These are phyloP conservation scores for Istiophorus platypterus DNA, from an alignment of 2,113 vertebrate species.

Conservation along the genomic window DNA sequence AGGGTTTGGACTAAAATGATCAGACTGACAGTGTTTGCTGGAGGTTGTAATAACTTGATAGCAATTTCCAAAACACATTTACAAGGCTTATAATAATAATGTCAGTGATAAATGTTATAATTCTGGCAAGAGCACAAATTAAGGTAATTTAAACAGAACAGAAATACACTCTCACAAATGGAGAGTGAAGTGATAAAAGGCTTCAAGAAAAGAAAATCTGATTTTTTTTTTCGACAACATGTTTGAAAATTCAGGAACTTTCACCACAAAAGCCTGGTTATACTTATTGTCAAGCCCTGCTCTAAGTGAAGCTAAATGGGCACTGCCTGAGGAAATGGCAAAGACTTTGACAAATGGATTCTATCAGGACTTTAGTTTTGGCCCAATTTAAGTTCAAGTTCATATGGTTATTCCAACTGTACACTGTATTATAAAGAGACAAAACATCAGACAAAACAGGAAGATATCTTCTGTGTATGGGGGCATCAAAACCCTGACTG, in stretches of 20 bases:
- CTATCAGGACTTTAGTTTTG: too few species aligned
- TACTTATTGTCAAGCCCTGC: background rate
- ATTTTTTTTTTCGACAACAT: background rate
- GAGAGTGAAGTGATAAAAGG: background rate
- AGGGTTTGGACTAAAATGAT: slow-evolving; percentile 39
- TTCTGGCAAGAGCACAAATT: background rate
- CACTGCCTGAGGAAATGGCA: background rate
- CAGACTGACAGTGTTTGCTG: slow-evolving; percentile 4
- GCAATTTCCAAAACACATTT: background rate
- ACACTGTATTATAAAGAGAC: too few species aligned
- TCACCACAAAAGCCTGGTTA: background rate
- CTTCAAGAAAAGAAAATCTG: background rate
- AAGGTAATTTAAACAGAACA: background rate
- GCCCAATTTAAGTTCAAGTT: too few species aligned
- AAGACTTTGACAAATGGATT: background rate
- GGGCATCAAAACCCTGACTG: too few species aligned
- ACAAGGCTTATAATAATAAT: slow-evolving; percentile 8
- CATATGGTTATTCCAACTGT: too few species aligned
- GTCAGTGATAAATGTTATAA: background rate
- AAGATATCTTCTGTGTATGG: too few species aligned
- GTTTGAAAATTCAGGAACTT: background rate
- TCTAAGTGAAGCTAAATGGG: background rate
- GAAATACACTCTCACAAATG: background rate
- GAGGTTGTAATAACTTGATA: background rate
- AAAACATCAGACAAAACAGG: too few species aligned